These are phyloP conservation scores for Drosophila falleni DNA, from an alignment of 2,888 invertebrate species.

Conservation along the genomic window DNA sequence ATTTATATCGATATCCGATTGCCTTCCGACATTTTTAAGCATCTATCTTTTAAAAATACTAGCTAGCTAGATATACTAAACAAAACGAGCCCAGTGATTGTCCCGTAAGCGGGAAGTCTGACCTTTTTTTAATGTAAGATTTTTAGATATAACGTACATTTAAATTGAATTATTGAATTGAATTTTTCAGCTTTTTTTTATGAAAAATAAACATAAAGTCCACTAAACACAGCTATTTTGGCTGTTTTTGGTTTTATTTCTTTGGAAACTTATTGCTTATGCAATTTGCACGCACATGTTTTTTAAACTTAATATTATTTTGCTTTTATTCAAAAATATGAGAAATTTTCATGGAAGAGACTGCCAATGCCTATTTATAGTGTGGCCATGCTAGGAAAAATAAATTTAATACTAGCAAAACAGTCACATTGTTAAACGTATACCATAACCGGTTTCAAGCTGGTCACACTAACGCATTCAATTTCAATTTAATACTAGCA, in stretches of 20 bases:
- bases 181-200: too few relatives aligned
- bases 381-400: not conserved
- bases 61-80: not conserved
- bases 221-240: too few relatives aligned
- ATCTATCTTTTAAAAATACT: not conserved
- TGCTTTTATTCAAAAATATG: too few relatives aligned
- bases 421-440: not conserved
- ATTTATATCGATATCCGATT: not conserved
- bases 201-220: too few relatives aligned
- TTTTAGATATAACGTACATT: too few relatives aligned
- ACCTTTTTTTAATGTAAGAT: too few relatives aligned
- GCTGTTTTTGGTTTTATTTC: too few relatives aligned
- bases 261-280: not conserved
- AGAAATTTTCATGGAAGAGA: too few relatives aligned
- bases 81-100: not conserved
- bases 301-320: not conserved
- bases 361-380: not conserved
- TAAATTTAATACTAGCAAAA: not conserved
- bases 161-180: too few relatives aligned
- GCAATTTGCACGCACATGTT: too few relatives aligned
- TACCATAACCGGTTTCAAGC: not conserved
- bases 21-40: not conserved
- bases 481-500: conserved; percentile 25
- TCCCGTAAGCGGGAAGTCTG: too few relatives aligned
- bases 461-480: conserved; percentile 35